Evolutionary conservation across 2,888 invertebrate species (phyloP), one percentile per base, ranked within the genome.

Genomic region (Synergus laeviventris): DNA sequence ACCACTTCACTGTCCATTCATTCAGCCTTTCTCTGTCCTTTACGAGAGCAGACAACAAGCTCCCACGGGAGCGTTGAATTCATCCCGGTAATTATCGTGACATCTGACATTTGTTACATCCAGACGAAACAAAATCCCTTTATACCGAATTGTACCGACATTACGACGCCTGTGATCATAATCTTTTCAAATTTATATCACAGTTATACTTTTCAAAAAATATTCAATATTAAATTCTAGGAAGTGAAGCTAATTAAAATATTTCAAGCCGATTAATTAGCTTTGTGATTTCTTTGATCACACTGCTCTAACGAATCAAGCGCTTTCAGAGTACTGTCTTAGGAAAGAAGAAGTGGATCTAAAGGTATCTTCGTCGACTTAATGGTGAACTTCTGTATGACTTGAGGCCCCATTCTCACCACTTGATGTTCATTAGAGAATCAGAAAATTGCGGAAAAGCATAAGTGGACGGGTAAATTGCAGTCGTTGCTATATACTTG

Each of bases 361-460:
- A 42, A 42, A 21, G 39, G 8, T 18, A 42, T 64, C 42, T 18
- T 18, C 11, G 21, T 42, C 21, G 21, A 5, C 24, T 21, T 45
- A 42, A 64, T 38, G 61, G 36, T 61, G 36, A 61, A 61, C 36
- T 61, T 3, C n/a, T n/a, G 61, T 38, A 64, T 64, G 21, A 24
- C 45, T 66, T 66, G 66, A 66, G 24, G 16, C 66, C 21, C 45
- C 21, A 24, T 21, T 66, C 66, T 24, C 66, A 45, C 21, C 85
- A 85, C 84, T 83, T 84, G 84, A 84, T 79, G 78, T 84, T 82
- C 83, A 85, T 85, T 85, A 85, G 82, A 81, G 83, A 83, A 85
- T 85, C 84, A 81, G 76, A 80, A 81, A 82, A 83, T 83, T 81
- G 31, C 79, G 79, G 80, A 80, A 61, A 74, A 74, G 54, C 38